Evolutionary conservation across 1,140 invertebrate species (phyloP), one percentile per base, ranked within the genome.

Genomic region (Polyergus mexicanus): DNA sequence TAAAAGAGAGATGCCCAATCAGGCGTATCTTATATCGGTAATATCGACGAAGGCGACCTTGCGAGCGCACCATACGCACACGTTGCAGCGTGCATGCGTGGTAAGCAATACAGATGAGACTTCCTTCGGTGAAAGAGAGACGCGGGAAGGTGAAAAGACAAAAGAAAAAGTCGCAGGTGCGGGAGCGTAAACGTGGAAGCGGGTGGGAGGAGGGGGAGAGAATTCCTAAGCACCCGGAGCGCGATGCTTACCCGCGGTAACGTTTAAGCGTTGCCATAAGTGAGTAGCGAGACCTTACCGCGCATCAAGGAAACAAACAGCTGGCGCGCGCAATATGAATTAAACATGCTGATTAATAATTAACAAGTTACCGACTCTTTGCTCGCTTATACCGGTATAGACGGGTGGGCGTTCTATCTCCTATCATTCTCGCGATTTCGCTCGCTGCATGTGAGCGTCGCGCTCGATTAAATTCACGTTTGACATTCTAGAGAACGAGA

Each of bases 301-400:
- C 93, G 89, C 92, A 94, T 94, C 92, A 94, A 94, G 93, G 92
- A 94, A 94, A 94, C 93, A 94, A 94, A 94, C 92, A 94, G 92
- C 90, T 89, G 91, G 88, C 90, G 93, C 86, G 92, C 92, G 93
- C 92, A 91, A 91, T 94, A 94, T 94, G 94, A 94, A 94, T 94
- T 94, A 94, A 94, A 94, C 93, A 94, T 94, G 93, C 91, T 94
- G 92, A 94, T 94, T 94, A 94, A 94, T 94, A 94, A 94, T 94
- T 94, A 94, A 93, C 93, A 93, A 94, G 93, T 90, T 91, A 90
- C 86, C 89, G 90, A 90, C 91, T 90, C 88, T 84, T 84, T 81
- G 77, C 83, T 56, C 72, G 85, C 62, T 65, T 84, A 92, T 88
- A 84, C 90, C 89, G 83, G 89, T 86, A 32, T 22, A 44, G 35